A percentile compares a stretch with the other conserved stretches of the same genome.
Conservation (phyloP, 2,113 vertebrate genomes). For the Oxyruncus cristatus region DNA sequence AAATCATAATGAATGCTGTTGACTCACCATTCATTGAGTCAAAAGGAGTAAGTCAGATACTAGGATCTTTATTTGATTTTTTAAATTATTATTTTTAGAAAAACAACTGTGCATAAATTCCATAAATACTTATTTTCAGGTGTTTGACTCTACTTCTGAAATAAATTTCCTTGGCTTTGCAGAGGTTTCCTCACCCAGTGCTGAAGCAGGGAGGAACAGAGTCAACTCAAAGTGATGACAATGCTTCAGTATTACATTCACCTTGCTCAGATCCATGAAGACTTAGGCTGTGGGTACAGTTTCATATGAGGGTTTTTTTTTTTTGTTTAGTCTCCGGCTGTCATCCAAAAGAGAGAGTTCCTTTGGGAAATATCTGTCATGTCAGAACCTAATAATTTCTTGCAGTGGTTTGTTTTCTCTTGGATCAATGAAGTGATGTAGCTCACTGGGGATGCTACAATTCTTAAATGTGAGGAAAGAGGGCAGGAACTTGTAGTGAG, state of each 20-base stretch:
- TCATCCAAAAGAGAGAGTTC: background rate
- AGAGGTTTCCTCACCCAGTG: background rate
- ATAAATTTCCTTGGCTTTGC: background rate
- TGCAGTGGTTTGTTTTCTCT: background rate
- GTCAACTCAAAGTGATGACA: background rate
- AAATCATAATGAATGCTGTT: background rate
- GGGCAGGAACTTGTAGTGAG: background rate
- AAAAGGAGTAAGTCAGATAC: background rate
- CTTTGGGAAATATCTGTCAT: background rate
- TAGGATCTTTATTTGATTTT: background rate
- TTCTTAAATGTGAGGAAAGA: background rate
- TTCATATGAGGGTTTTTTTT: background rate
- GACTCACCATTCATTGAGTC: background rate
- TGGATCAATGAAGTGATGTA: background rate
- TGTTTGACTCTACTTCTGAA: background rate
- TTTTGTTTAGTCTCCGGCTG: background rate
- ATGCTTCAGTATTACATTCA: background rate
- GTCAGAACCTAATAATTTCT: background rate
- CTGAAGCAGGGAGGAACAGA: background rate
- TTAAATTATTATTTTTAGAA: background rate
- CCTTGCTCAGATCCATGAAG: background rate
- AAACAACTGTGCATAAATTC: background rate
- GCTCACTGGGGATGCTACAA: background rate
- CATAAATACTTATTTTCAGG: background rate
- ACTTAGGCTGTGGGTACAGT: background rate